Base-by-base conservation (phyloP, 2,797 vertebrate species). In the Anguilla anguilla region DNA sequence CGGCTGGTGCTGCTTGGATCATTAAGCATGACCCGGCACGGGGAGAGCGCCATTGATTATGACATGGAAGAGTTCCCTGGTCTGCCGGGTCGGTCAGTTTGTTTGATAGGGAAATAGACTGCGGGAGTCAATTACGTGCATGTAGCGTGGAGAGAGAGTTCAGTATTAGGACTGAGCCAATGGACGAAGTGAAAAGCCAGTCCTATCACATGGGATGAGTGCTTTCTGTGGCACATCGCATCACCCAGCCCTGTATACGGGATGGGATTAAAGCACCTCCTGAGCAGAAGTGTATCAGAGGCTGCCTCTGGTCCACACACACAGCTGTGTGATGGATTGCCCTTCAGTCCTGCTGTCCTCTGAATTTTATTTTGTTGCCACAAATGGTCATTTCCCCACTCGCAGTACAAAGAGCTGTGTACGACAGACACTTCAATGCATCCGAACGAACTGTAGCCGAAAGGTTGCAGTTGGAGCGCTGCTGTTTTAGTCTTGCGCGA, bases 41-140 rank as follows among this genome's bases (percentile, higher is more conserved):
- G 86, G 83, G 91, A 86, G 86, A 89, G 90, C 89, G 53, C 89
- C 92, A 96, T 95, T 88, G 92, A 95, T 96, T 95, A 95, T 93
- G 92, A 94, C 92, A 94, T 72, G 69, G 90, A 90, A 90, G 92
- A 89, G 87, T 91, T 94, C 94, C 94, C 93, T 64, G 87, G 90
- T 92, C 86, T 92, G 89, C 88, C 92, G 92, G 90, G 90, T 91
- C 90, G 67, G 91, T 90, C 91, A 91, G 92, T 93, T 95, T 95
- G 93, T 94, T 94, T 84, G 82, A 84, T 49, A 67, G 64, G 28
- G 43, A 82, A 87, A 84, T 55, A 55, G 51, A 87, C 31, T 57
- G 86, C 39, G 82, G 25, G 49, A 87, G 82, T 87, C 82, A 72
- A 84, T 87, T 87, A 85, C 57, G 59, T 57, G 4, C 64, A 28